A percentile compares a stretch with the other conserved stretches of the same genome.
Evolutionary conservation across 1,140 invertebrate genomes (phyloP).

Genomic region (Riptortus pedestris): DNA sequence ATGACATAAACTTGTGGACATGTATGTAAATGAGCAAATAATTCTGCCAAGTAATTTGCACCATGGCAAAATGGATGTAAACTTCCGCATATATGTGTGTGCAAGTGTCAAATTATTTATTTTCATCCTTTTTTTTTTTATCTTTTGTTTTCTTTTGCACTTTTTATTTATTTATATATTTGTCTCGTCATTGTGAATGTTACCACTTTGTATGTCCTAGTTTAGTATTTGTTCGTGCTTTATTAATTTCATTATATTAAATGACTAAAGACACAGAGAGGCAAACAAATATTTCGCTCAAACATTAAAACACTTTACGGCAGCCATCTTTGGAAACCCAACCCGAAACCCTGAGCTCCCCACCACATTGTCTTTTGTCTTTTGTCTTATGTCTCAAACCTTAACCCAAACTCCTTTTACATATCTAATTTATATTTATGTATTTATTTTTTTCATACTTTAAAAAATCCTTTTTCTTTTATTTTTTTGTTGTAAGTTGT

Average conservation of each 20-base stretch:
- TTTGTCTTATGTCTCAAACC: slow-evolving; percentile 40
- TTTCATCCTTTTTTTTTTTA: slow-evolving; percentile 30
- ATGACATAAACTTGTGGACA: neutral
- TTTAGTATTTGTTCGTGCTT: slow-evolving; percentile 29
- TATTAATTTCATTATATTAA: slow-evolving; percentile 24
- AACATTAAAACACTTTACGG: slow-evolving; percentile 31
- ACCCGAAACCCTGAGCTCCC: slow-evolving; percentile 39
- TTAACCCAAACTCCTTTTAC: slow-evolving; percentile 34
- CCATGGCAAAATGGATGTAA: slow-evolving; percentile 12
- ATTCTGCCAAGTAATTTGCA: neutral
- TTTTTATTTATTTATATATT: slow-evolving; percentile 43
- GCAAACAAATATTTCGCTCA: slow-evolving; percentile 3
- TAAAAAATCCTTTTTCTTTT: neutral
- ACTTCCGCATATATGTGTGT: slow-evolving; percentile 28
- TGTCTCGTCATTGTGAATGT: slow-evolving; percentile 40
- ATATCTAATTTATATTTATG: slow-evolving; percentile 1
- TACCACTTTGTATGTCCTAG: slow-evolving; percentile 31
- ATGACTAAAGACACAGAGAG: slow-evolving; percentile 13
- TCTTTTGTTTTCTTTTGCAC: slow-evolving; percentile 33
- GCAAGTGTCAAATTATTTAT: slow-evolving; percentile 28
- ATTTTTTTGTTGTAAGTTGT: neutral
- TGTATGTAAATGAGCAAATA: slow-evolving; percentile 10
- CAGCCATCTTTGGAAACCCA: slow-evolving; percentile 32
- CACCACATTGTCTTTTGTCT: slow-evolving; percentile 32
- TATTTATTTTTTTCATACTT: slow-evolving; percentile 6